These are phyloP conservation scores for Macaca mulatta DNA, from an alignment of 2,113 vertebrate genomes.

Conservation along the genomic window DNA sequence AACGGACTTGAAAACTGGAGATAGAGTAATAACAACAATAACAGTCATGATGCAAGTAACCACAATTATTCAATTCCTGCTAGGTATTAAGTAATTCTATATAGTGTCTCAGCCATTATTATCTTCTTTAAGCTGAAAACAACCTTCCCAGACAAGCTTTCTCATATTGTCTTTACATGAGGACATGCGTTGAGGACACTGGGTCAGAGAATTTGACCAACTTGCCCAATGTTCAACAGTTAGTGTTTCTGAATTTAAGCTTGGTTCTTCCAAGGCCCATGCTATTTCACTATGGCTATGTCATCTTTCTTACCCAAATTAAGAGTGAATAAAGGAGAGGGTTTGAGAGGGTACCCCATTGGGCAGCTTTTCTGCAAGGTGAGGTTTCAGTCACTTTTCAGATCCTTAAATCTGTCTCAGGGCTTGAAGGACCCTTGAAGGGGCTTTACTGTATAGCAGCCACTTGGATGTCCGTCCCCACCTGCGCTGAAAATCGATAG, in stretches of 20 bases:
- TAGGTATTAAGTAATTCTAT: neutral
- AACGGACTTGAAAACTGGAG: neutral
- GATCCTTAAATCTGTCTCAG: neutral
- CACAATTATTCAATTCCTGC: neutral
- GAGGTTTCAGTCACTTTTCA: neutral
- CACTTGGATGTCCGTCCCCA: neutral
- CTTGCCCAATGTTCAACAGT: neutral
- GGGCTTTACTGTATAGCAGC: neutral
- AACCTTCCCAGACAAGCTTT: neutral
- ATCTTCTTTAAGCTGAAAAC: neutral
- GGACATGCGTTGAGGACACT: neutral
- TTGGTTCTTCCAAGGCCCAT: neutral
- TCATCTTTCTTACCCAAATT: neutral
- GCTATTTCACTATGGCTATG: too few relatives aligned
- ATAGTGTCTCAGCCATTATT: neutral
- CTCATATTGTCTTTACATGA: neutral
- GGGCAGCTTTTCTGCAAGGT: neutral
- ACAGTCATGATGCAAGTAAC: neutral
- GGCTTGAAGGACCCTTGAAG: constrained; percentile 29
- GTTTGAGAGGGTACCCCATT: neutral
- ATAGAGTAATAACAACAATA: neutral
- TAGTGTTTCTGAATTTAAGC: neutral
- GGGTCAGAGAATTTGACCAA: neutral
- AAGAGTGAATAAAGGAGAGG: neutral
- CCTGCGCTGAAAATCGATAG: neutral